Percentiles rank a stretch among this genome's conserved stretches.
phyloP scores from a whole-genome alignment of 2,113 vertebrate species.

The Lamprotornis superbus region DNA sequence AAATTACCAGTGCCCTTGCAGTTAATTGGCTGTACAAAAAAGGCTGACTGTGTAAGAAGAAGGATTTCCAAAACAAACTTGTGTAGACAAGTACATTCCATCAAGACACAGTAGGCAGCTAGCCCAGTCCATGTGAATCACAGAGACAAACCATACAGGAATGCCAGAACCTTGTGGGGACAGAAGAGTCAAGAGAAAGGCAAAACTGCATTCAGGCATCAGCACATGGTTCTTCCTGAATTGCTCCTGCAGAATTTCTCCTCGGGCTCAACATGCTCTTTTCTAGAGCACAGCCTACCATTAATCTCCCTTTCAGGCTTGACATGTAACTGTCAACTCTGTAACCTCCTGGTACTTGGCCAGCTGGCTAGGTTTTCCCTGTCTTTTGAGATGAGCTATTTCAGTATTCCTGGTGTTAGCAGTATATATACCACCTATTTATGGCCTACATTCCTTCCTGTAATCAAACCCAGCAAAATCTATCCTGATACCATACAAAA shows the following conservation, averaged over 20 bases:
- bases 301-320: background rate
- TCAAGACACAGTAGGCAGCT: background rate
- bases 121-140: background rate
- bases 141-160: background rate
- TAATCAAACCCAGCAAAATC: background rate
- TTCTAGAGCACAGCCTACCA: background rate
- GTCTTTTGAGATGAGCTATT: conserved; percentile 17
- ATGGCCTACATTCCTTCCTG: background rate
- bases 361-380: background rate
- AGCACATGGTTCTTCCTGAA: background rate
- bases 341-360: background rate
- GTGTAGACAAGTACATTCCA: background rate
- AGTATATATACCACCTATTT: background rate
- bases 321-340: background rate
- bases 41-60: background rate
- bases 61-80: background rate
- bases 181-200: background rate
- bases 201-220: background rate
- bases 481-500: background rate
- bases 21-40: background rate
- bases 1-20: background rate
- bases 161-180: background rate
- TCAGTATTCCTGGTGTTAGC: background rate
- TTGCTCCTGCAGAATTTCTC: background rate
- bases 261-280: background rate